Evolutionary conservation across 2,888 invertebrate genomes (phyloP).

Genomic region (Anticlea derivata): DNA sequence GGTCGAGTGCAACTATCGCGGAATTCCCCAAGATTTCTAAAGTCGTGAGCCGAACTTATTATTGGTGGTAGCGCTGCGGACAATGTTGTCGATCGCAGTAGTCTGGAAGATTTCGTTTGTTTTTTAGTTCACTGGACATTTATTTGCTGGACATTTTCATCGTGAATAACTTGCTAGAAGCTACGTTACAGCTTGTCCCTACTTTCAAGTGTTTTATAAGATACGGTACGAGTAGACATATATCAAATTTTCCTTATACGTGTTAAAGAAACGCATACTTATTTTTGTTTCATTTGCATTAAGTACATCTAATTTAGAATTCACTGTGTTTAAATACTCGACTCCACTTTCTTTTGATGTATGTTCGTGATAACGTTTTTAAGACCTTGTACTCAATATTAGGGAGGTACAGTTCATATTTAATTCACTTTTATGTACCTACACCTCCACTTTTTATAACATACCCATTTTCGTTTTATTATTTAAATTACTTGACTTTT

Average conservation of each 20-base stretch:
- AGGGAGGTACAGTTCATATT: not conserved
- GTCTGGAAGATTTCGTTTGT: not conserved
- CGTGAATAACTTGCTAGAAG: too few relatives aligned
- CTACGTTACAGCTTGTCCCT: too few relatives aligned
- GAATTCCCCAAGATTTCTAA: constrained; percentile 38
- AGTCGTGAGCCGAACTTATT: constrained; percentile 27
- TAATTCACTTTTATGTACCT: constrained; percentile 1
- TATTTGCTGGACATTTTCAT: too few relatives aligned
- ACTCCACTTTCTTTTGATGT: constrained; percentile 8
- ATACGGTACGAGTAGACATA: too few relatives aligned
- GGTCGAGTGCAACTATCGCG: constrained; percentile 37
- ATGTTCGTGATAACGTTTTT: not conserved
- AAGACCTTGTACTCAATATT: not conserved
- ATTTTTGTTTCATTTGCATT: not conserved
- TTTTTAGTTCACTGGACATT: not conserved
- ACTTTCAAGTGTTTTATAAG: too few relatives aligned
- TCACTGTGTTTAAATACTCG: not conserved
- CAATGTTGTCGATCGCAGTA: constrained; percentile 12
- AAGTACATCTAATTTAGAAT: constrained; percentile 1
- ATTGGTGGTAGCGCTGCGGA: constrained; percentile 19
- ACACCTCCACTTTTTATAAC: not conserved
- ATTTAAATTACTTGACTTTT: not conserved
- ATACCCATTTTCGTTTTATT: not conserved
- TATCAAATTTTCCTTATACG: not conserved
- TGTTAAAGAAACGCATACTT: constrained; percentile 6